Percentiles rank a stretch among this genome's conserved stretches.
phyloP scores from a whole-genome alignment of 2,797 vertebrate genomes.

The Xenopus petersii region DNA sequence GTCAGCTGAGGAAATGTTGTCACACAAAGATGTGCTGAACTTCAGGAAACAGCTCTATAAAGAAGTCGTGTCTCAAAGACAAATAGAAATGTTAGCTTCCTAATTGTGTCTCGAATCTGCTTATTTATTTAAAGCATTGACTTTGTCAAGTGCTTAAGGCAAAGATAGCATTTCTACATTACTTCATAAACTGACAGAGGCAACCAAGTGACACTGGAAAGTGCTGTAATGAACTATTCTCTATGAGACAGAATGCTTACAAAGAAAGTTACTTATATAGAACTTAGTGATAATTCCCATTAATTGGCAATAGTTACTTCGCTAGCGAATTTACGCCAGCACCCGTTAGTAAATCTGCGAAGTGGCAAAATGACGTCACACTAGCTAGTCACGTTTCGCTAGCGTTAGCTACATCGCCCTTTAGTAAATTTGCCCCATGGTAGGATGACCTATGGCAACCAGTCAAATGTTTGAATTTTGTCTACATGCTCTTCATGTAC shows the following conservation, averaged over 20 bases:
- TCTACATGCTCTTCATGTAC: too few species aligned
- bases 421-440: too few species aligned
- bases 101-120: constrained; percentile 29
- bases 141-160: constrained; percentile 5
- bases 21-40: constrained; percentile 79
- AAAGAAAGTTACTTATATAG: constrained; percentile 2
- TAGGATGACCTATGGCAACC: too few species aligned
- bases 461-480: too few species aligned
- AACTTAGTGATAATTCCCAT: constrained; percentile 18
- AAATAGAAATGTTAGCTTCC: constrained; percentile 44
- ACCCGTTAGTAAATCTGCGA: too few species aligned
- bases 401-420: too few species aligned
- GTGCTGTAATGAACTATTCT: constrained; percentile 8
- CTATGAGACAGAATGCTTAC: constrained; percentile 3
- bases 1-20: constrained; percentile 83
- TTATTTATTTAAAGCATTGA: constrained; percentile 19
- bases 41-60: constrained; percentile 78
- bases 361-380: too few species aligned
- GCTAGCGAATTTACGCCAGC: too few species aligned
- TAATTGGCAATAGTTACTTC: constrained; percentile 2
- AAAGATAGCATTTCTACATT: constrained; percentile 1
- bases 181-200: background rate
- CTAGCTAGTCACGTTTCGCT: too few species aligned
- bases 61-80: constrained; percentile 65
- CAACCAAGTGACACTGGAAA: background rate